Conservation (phyloP, 2,113 vertebrate species). For the Tonatia bakeri region DNA sequence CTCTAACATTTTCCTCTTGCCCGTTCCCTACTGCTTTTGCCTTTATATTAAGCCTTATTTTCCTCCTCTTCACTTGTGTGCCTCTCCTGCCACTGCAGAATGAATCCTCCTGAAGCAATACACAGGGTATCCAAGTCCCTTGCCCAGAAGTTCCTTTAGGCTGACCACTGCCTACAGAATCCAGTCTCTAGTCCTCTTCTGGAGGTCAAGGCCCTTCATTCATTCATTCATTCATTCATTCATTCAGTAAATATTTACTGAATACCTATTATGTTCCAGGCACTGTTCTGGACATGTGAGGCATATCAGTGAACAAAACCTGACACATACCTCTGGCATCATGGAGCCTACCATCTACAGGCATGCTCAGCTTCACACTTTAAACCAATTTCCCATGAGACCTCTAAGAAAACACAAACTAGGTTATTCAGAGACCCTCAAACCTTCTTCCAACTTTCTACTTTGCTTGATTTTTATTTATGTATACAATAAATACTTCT, state of each 20-base stretch:
- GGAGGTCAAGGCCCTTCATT: background rate
- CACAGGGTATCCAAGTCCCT: background rate
- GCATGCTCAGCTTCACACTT: background rate
- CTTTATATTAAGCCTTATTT: background rate
- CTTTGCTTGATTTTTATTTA: background rate
- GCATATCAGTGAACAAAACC: background rate
- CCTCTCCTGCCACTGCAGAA: background rate
- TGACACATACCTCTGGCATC: fast-evolving
- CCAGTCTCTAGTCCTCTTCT: background rate
- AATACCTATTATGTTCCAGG: background rate
- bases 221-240: background rate
- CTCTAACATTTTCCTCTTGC: background rate
- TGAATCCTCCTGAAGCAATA: background rate
- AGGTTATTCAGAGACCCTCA: background rate
- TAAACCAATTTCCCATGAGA: background rate
- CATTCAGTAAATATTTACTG: background rate
- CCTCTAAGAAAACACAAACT: background rate
- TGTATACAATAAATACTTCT: background rate
- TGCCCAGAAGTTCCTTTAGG: background rate
- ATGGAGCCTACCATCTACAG: background rate
- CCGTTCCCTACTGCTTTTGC: background rate
- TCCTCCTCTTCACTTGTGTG: background rate
- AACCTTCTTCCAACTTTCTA: background rate
- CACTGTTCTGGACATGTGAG: background rate
- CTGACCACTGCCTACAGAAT: background rate